Conservation (phyloP, 2,888 invertebrate genomes). For the Axea sp. region DNA sequence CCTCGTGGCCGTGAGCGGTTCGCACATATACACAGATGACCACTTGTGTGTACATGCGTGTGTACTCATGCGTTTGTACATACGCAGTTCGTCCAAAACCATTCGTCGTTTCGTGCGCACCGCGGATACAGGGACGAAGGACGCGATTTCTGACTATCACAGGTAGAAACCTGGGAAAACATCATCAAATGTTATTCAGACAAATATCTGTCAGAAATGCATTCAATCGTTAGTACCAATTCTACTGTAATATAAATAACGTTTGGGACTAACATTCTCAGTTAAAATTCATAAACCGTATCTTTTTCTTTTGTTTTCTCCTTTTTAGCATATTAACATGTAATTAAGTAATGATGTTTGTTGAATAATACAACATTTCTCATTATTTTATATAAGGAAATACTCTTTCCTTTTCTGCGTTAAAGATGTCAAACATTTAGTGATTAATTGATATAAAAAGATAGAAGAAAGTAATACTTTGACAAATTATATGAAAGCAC, state of each 20-base stretch:
- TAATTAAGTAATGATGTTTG: no score
- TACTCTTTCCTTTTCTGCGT: no score
- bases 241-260: conserved; percentile 15
- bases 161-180: conserved; percentile 37
- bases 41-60: background rate
- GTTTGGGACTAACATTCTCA: background rate
- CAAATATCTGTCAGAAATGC: conserved; percentile 15
- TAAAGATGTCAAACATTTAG: no score
- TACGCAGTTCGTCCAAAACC: conserved; percentile 7
- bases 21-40: background rate
- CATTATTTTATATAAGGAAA: no score
- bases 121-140: conserved; percentile 20
- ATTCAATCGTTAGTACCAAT: conserved; percentile 16
- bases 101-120: conserved; percentile 27
- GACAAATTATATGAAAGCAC: no score
- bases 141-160: conserved; percentile 16
- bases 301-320: no score
- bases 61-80: conserved; percentile 3
- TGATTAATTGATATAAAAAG: no score
- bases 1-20: conserved; percentile 32
- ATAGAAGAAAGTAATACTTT: no score
- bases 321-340: no score
- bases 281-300: conserved; percentile 13
- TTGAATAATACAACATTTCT: no score
- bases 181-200: conserved; percentile 10